Conservation (phyloP, 2,113 vertebrate genomes). For the Athene noctua region DNA sequence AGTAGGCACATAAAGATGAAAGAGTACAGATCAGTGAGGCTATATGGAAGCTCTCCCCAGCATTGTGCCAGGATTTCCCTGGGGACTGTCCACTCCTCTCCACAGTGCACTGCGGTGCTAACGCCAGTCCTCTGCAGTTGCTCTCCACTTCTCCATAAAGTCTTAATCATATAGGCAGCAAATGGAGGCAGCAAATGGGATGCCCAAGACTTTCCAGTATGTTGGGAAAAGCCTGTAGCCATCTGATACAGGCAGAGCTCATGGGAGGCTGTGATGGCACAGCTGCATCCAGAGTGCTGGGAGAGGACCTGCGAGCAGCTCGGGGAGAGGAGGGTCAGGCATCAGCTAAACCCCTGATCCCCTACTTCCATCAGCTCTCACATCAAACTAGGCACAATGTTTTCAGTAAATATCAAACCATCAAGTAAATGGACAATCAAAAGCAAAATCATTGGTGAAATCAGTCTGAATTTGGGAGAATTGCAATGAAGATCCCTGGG, state of each 20-base stretch:
- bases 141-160: neutral
- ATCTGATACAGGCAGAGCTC: neutral
- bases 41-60: conserved; percentile 10
- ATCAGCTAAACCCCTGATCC: neutral
- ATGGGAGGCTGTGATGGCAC: neutral
- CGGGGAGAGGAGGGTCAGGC: neutral
- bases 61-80: neutral
- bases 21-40: neutral
- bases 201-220: neutral
- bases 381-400: neutral
- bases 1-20: conserved; percentile 47
- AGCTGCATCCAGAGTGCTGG: fast-evolving
- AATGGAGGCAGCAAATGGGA: neutral
- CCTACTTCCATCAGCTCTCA: neutral
- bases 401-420: neutral
- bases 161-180: neutral
- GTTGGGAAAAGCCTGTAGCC: neutral
- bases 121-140: neutral
- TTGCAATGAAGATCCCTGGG: neutral
- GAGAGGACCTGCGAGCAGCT: neutral
- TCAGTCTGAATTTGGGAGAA: neutral
- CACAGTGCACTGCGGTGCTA: neutral
- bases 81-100: neutral
- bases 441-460: neutral
- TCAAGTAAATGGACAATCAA: neutral